Conservation (phyloP, 2,113 vertebrate genomes). For the Lophius piscatorius region DNA sequence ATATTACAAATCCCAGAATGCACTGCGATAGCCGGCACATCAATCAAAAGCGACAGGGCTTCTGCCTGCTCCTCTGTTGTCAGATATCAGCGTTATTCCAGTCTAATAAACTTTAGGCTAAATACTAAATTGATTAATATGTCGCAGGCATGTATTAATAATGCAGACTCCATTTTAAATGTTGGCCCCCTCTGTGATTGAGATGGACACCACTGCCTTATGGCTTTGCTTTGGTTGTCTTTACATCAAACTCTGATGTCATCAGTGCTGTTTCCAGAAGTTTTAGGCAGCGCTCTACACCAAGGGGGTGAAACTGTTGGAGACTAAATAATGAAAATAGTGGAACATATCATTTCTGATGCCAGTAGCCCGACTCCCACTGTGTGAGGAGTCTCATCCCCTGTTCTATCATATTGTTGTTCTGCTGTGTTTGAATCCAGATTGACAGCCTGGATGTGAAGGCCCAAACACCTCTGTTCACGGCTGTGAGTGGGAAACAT, state of each 20-base stretch:
- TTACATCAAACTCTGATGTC: background rate
- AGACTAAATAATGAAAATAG: background rate
- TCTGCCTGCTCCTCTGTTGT: too few relatives aligned
- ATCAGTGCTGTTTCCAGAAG: background rate
- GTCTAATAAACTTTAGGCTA: too few relatives aligned
- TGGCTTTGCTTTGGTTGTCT: background rate
- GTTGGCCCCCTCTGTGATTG: too few relatives aligned
- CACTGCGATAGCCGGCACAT: too few relatives aligned
- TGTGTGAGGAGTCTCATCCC: background rate
- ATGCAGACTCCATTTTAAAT: too few relatives aligned
- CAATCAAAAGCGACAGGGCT: too few relatives aligned
- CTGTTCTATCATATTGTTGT: background rate
- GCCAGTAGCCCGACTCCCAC: too few relatives aligned
- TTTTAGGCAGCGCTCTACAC: background rate
- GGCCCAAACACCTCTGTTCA: conserved; percentile 94
- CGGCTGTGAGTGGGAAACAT: conserved; percentile 89
- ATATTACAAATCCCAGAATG: too few relatives aligned
- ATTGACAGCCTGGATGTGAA: conserved; percentile 91
- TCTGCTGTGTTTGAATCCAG: conserved; percentile 41
- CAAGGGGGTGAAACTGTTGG: background rate
- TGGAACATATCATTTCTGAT: too few relatives aligned
- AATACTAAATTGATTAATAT: too few relatives aligned
- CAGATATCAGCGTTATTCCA: too few relatives aligned
- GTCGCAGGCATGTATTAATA: too few relatives aligned
- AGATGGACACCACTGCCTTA: background rate